Conservation (phyloP, 2,113 vertebrate genomes). For the Boleophthalmus pectinirostris region DNA sequence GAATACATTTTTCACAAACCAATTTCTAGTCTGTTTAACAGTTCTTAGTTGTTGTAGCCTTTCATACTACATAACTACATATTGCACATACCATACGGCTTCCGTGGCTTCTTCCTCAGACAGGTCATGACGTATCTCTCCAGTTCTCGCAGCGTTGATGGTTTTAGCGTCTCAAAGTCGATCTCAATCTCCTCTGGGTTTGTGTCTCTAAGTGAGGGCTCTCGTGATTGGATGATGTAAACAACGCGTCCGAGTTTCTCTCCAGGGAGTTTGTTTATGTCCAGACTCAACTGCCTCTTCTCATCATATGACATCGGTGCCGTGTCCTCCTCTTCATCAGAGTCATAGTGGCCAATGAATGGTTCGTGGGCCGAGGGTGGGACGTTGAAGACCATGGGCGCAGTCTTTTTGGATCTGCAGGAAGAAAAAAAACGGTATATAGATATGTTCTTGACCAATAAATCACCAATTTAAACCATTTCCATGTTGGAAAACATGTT, state of each 20-base stretch:
- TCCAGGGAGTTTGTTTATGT: conserved; percentile 92
- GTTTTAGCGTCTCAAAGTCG: conserved; percentile 93
- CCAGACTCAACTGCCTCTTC: conserved; percentile 90
- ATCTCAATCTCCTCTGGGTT: conserved; percentile 96
- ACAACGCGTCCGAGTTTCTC: conserved; percentile 93
- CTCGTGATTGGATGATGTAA: conserved; percentile 92
- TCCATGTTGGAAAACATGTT: neutral
- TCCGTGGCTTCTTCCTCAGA: conserved; percentile 90
- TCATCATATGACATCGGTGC: conserved; percentile 93
- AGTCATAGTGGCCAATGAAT: conserved; percentile 81
- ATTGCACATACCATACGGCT: conserved; percentile 81
- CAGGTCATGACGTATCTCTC: conserved; percentile 93
- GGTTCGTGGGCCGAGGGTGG: conserved; percentile 37
- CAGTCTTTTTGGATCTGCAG: conserved; percentile 79
- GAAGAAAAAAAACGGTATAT: neutral
- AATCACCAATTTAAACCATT: neutral
- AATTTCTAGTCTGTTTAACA: too few relatives aligned
- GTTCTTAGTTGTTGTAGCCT: too few relatives aligned
- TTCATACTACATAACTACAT: neutral
- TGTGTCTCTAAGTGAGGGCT: conserved; percentile 89
- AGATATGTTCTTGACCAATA: too few relatives aligned
- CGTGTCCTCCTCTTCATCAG: conserved; percentile 90
- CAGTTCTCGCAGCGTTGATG: conserved; percentile 89
- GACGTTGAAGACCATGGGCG: conserved; percentile 36
- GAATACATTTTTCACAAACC: too few relatives aligned